Evolutionary conservation across 2,113 vertebrate species (phyloP), one percentile per base, ranked within the genome.

Genomic region (Oncorhynchus keta): DNA sequence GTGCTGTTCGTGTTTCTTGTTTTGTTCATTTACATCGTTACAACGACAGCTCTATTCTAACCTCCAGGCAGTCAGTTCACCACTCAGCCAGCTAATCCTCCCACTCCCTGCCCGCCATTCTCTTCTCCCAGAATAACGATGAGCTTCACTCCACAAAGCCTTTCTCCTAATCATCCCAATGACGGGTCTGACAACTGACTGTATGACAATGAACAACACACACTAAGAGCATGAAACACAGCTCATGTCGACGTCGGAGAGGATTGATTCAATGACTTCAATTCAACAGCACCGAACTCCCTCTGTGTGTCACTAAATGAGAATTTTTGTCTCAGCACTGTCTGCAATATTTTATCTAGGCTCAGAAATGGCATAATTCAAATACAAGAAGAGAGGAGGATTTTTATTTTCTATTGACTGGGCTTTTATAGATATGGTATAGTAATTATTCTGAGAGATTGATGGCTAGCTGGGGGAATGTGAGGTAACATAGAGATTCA

Each of bases 141-240:
- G 78, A 74, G 85, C 75, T 24, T 14, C 78, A 70, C 65, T 14
- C 78, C 71, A 89, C 89, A 85, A 86, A 89, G 87, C 82, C 68
- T 45, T 45, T 45, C 39, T 12, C 39, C 39, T 89, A 76, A 87
- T 89, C 84, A 89, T 80, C 30, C 14, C 79, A 88, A 79, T 85
- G 79, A 87, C 68, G 65, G 75, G 7, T 70, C 79, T 82, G 90
- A 91, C 88, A 89, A 83, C 79, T 83, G 89, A 88, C 62, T 85
- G 84, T 88, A 83, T 89, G 89, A 92, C 87, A 85, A 81, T 73
- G 88, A 88, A 77, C 76, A 62, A 62, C 59, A 62, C 83, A 70
- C 69, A 76, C 26, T 22, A 62, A 3, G 80, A 72, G 76, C 73
- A 79, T 1, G 65, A 83, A 78, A 79, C 87, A 69, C 55, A 48